Base-by-base conservation (phyloP, 2,888 invertebrate species). In the Pterobdella sp. region DNA sequence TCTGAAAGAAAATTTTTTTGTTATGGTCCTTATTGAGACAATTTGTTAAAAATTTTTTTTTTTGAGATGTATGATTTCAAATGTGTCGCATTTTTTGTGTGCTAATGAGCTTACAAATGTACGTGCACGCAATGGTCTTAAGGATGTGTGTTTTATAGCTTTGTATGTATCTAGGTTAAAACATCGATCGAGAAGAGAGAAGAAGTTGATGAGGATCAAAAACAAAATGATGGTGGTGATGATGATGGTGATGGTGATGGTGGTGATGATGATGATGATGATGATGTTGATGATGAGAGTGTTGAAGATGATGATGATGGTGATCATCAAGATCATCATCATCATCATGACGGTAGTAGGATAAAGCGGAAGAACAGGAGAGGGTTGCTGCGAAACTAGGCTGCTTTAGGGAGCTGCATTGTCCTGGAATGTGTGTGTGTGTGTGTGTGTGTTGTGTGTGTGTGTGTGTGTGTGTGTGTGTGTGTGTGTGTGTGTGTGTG, bases 381-480 rank as follows among this genome's bases (percentile, higher is more conserved):
- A n/a, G n/a, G 60, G n/a, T 26, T 56, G 60, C 60, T 56, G 60
- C 60, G 26, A 56, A 56, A 56, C 26, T 56, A 56, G 60, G 60
- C 60, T 56, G 60, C 60, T 56, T 4, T 42, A 14, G 49, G 10
- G 7, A n/a, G 60, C 18, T 26, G 60, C 60, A 56, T 56, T 56
- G 60, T 56, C 60, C 60, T 56, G 26, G n/a, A 56, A 56, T 56
- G 60, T 26, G 60, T 22, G 26, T 26, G 60, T 26, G n/a, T 56
- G n/a, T 26, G 60, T 22, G 18, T 56, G 4, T 56, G 4, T 56
- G 60, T 56, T n/a, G n/a, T n/a, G n/a, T n/a, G n/a, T n/a, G n/a
- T n/a, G n/a, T n/a, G n/a, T n/a, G n/a, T n/a, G n/a, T n/a, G n/a
- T n/a, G n/a, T n/a, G n/a, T n/a, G n/a, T n/a, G n/a, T n/a, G n/a